A percentile compares a stretch with the other conserved stretches of the same genome.
These are phyloP conservation scores for Amphiprion ocellaris DNA, from an alignment of 2,113 vertebrate genomes.

Conservation along the genomic window DNA sequence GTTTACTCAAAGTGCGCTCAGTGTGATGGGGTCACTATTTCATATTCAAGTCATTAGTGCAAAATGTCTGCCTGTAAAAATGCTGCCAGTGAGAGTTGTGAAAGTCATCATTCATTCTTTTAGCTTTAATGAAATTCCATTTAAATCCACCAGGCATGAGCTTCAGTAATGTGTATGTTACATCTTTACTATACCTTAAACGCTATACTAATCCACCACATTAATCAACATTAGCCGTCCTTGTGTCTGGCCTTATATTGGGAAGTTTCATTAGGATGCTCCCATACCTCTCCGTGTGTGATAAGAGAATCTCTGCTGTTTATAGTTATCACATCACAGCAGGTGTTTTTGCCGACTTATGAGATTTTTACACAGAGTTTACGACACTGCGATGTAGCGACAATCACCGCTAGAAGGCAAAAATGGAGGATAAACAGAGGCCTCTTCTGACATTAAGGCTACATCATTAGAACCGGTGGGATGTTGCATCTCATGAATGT, in stretches of 20 bases:
- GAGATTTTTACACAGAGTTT: background rate
- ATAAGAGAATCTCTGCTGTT: background rate
- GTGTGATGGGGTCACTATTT: conserved; percentile 69
- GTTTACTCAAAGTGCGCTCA: conserved; percentile 67
- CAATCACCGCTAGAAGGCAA: conserved; percentile 1
- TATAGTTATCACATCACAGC: background rate
- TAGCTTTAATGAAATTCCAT: conserved; percentile 72
- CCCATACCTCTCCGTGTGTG: background rate
- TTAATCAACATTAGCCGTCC: conserved; percentile 49
- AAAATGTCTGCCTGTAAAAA: conserved; percentile 69
- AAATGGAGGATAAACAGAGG: background rate
- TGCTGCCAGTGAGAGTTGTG: conserved; percentile 65
- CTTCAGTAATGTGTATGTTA: conserved; percentile 52
- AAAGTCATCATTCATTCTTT: conserved; percentile 71
- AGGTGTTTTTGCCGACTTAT: background rate
- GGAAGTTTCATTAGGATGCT: background rate
- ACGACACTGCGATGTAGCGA: background rate
- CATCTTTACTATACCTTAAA: conserved; percentile 56
- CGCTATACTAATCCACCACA: conserved; percentile 46
- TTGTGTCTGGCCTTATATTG: background rate
- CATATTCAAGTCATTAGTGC: conserved; percentile 74
- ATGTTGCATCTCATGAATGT: conserved; percentile 36
- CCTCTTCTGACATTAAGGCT: conserved; percentile 35
- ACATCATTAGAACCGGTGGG: conserved; percentile 49
- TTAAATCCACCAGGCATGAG: conserved; percentile 60